These are phyloP conservation scores for Semicossyphus pulcher DNA, from an alignment of 2,113 vertebrate species.

Conservation along the genomic window DNA sequence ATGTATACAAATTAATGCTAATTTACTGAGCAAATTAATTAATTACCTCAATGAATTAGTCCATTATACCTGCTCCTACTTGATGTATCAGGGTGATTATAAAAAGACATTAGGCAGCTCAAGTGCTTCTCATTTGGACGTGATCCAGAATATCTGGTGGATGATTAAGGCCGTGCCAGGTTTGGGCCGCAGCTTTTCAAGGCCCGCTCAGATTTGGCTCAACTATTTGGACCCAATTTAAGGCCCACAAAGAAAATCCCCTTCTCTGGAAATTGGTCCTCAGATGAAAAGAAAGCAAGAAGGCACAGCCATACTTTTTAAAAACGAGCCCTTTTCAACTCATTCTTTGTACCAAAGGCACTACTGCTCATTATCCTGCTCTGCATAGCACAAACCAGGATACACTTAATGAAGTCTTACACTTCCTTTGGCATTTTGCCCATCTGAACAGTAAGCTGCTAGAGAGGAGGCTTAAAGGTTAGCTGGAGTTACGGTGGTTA, in stretches of 20 bases:
- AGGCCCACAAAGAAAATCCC: conserved; percentile 48
- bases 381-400: conserved; percentile 24
- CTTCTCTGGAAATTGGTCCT: conserved; percentile 31
- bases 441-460: conserved; percentile 2
- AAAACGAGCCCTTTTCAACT: conserved; percentile 27
- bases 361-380: conserved; percentile 49
- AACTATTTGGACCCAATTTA: conserved; percentile 41
- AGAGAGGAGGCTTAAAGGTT: conserved; percentile 25
- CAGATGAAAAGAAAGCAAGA: conserved; percentile 32
- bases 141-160: conserved; percentile 48
- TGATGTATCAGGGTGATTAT: conserved; percentile 62
- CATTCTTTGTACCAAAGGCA: background rate
- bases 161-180: conserved; percentile 54
- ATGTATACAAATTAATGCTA: conserved; percentile 27
- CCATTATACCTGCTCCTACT: conserved; percentile 48
- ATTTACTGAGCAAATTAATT: conserved; percentile 28
- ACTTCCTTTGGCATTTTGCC: conserved; percentile 31
- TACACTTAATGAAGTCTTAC: conserved; percentile 47
- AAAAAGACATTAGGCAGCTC: conserved; percentile 32
- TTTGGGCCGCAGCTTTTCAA: conserved; percentile 24
- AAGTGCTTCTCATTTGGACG: conserved; percentile 43
- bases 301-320: background rate
- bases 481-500: background rate
- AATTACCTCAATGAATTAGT: conserved; percentile 56
- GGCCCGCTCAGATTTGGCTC: conserved; percentile 24